phyloP scores from a whole-genome alignment of 2,888 invertebrate genomes.

The Tenthredo scrophulariae region DNA sequence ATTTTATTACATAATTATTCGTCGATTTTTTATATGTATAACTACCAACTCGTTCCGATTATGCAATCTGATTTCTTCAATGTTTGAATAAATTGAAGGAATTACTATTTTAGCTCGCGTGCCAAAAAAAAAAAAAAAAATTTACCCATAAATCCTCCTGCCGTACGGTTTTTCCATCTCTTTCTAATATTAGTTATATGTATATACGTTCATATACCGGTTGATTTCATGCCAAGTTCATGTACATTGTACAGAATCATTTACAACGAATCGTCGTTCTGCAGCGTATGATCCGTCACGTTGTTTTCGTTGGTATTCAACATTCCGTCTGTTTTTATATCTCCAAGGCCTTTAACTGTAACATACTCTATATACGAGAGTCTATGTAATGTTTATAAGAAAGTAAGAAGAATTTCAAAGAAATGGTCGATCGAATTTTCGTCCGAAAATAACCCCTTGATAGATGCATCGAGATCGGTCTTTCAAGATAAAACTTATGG shows the following conservation, averaged over 20 bases:
- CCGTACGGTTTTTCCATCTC: neutral
- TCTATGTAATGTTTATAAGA: neutral
- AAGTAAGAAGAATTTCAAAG: neutral
- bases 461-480: conserved; percentile 14
- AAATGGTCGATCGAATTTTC: neutral
- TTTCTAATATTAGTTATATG: neutral
- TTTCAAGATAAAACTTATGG: conserved; percentile 9
- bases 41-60: neutral
- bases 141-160: neutral
- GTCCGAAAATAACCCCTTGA: conserved; percentile 6
- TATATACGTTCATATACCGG: neutral
- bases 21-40: neutral
- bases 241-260: neutral
- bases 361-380: neutral
- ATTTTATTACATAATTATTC: neutral
- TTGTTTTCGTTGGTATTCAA: neutral
- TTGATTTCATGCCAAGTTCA: conserved; percentile 21
- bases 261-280: neutral
- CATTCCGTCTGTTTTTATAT: neutral
- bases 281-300: neutral
- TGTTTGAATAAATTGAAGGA: neutral
- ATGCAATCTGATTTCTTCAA: neutral
- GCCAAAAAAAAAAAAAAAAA: neutral
- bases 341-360: too few relatives aligned
- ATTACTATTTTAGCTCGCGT: neutral